Base-by-base conservation (phyloP, 2,888 invertebrate genomes). In the Morpho deidamia region DNA sequence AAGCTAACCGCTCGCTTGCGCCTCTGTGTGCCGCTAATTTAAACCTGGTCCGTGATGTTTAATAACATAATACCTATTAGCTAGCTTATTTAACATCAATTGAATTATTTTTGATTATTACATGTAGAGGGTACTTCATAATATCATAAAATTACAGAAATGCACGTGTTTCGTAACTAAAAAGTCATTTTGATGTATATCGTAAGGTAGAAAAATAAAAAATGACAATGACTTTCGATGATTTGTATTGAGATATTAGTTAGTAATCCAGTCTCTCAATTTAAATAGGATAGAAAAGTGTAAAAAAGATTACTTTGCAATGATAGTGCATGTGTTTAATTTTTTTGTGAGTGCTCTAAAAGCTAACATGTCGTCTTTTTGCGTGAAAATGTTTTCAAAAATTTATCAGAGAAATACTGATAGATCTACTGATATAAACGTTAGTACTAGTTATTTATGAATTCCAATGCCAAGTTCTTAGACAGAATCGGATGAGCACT, bases 21-120 rank as follows among this genome's bases (percentile, higher is more conserved):
- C 75, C 72, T 81, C 78, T 83, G 84, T 83, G 83, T 84, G 82
- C 81, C 72, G 83, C 84, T 87, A 87, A 87, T 83, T 77, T 67
- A 72, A 63, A 76, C 78, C 82, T 74, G 87, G 83, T 86, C 85
- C 83, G 88, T 87, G 69, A 68, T 71, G 76, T 76, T 78, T 69
- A 67, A 66, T 76, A 61, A 39, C 44, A 33, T 51, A 23, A 23
- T 23, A 23, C 23, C 23, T 23, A 23, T 5, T 23, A 23, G 23
- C 23, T 23, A 23, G 23, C 23, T 23, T 23, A 23, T 23, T 23
- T 23, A 23, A 23, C 23, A 23, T 23, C 23, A 23, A 23, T 23
- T 23, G 23, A 23, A 23, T 23, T 23, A 23, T 23, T 1, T 23
- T 23, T 23, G 23, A 23, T 23, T 23, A 23, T 23, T 23, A 23